These are phyloP conservation scores for Minunthozetes semirufus DNA, from an alignment of 2,888 invertebrate genomes.

Conservation along the genomic window DNA sequence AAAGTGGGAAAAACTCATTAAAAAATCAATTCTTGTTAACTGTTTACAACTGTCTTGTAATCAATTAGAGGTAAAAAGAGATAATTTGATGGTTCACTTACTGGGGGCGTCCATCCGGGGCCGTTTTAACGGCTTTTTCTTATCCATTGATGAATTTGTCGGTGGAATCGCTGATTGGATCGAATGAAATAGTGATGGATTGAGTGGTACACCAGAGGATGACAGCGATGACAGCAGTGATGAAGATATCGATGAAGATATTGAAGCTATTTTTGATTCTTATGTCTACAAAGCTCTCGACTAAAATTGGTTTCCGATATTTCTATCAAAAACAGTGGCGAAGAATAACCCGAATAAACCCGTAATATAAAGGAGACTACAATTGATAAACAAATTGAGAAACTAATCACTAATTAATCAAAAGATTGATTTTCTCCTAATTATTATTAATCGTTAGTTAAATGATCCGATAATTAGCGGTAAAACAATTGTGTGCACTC, in stretches of 20 bases:
- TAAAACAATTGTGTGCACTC: neutral
- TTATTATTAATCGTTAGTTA: neutral
- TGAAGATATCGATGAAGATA: slow-evolving; percentile 23
- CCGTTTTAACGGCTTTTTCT: slow-evolving; percentile 47
- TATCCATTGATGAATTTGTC: slow-evolving; percentile 39
- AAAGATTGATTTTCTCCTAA: neutral
- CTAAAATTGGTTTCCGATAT: neutral
- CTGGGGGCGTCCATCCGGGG: slow-evolving; percentile 45
- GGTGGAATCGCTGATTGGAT: slow-evolving; percentile 6
- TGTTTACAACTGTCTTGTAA: no score
- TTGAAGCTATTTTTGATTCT: slow-evolving; percentile 22
- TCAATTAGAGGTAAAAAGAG: neutral
- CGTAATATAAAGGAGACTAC: no score
- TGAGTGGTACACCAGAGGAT: slow-evolving; percentile 2
- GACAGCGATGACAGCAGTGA: slow-evolving; percentile 12
- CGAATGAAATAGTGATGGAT: slow-evolving; percentile 17
- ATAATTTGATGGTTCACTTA: neutral
- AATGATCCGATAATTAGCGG: neutral
- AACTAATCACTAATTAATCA: neutral
- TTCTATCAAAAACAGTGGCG: neutral
- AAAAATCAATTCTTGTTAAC: no score
- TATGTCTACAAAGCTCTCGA: neutral
- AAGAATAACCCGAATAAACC: no score
- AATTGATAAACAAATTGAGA: no score
- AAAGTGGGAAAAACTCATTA: no score